Base-by-base conservation (phyloP, 2,113 vertebrate genomes). In the Charadrius vociferus region DNA sequence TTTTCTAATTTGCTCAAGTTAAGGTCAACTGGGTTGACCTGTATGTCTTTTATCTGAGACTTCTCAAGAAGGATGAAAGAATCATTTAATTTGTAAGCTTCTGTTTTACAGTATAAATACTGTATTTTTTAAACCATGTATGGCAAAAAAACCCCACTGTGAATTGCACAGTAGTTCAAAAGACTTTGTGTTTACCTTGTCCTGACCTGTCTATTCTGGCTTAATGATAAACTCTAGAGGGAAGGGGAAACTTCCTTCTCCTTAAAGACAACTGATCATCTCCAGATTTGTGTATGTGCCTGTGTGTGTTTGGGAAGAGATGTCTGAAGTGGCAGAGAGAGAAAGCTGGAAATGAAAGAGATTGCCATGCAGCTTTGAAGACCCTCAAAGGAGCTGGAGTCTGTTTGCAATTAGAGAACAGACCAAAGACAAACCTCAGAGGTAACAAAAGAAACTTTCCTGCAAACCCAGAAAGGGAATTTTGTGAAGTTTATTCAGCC, bases 1-100 rank as follows among this genome's bases (percentile, higher is more conserved):
- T 95, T 89, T 50, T 86, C 29, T 95, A 86, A 94, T 71, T 78
- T 93, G 52, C 13, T 95, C 36, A 78, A 82, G 55, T 56, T 63
- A 50, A 92, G 59, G 81, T 97, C 56, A 68, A 6, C 24, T 90
- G 7, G 72, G 15, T 55, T 94, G 75, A 94, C 61, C 83, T 81
- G n/a, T 21, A n/a, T 52, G 36, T 68, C n/a, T 94, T 92, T 93
- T 56, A 72, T 88, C 41, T 73, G 19, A 63, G 47, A 19, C 19
- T 55, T 66, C 37, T 81, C 68, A 67, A 83, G 24, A 88, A 68
- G 24, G 37, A 92, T 70, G 41, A 92, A 92, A 56, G 29, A 71
- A 66, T 62, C 0, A 53, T 86, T 83, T 86, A 36, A 93, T 81
- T 95, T 89, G 7, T 58, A 71, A 84, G 23, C 9, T 79, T 77